These are phyloP conservation scores for Geococcyx californianus DNA, from an alignment of 2,113 vertebrate genomes.

Conservation along the genomic window DNA sequence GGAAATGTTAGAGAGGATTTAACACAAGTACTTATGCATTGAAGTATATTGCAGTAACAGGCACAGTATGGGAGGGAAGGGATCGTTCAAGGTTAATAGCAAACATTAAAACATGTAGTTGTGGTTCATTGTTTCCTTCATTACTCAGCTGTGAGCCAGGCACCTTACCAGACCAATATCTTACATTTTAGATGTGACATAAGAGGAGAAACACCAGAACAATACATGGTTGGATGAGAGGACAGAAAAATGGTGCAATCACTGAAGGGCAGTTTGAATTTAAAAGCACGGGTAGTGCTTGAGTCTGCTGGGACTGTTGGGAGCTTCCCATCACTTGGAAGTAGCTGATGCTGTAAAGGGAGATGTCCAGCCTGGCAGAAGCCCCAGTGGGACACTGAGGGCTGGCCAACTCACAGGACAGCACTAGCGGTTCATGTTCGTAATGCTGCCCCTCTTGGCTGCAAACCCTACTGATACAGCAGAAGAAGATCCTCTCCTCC, in stretches of 20 bases:
- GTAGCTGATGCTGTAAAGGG: accelerated
- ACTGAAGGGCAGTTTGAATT: background rate
- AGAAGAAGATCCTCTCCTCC: background rate
- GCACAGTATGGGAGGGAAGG: background rate
- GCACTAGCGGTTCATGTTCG: background rate
- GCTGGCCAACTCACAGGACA: accelerated
- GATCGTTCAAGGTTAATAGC: background rate
- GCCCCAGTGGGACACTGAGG: accelerated
- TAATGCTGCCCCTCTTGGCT: background rate
- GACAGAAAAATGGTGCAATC: background rate
- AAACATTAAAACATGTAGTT: background rate
- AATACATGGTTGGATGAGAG: accelerated
- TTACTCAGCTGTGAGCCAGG: background rate
- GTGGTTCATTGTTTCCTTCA: background rate
- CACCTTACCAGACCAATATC: background rate
- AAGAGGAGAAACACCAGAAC: background rate
- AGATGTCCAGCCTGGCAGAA: background rate
- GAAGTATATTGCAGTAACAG: background rate
- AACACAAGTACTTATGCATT: background rate
- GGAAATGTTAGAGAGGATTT: background rate
- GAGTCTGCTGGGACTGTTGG: background rate
- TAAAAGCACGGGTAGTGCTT: accelerated
- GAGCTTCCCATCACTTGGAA: background rate
- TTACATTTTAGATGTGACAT: accelerated
- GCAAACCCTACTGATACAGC: background rate